phyloP scores from a whole-genome alignment of 2,113 vertebrate species.

The Tursiops truncatus region DNA sequence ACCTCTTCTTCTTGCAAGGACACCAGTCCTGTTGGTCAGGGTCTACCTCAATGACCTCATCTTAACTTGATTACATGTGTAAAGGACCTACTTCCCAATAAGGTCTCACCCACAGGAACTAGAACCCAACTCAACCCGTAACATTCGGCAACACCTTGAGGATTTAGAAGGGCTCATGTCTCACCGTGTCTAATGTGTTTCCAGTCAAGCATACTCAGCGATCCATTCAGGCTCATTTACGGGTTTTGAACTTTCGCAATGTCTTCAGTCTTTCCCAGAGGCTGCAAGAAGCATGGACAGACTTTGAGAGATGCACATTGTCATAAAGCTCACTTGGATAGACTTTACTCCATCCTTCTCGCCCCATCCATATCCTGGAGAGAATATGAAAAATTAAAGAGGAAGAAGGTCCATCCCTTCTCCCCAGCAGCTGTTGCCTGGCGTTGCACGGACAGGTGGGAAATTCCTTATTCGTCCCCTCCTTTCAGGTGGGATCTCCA shows the following conservation, averaged over 20 bases:
- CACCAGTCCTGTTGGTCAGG: neutral
- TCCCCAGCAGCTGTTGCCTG: conserved; percentile 67
- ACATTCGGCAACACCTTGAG: conserved; percentile 70
- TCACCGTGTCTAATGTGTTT: conserved; percentile 79
- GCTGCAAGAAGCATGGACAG: conserved; percentile 63
- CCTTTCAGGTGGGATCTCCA: conserved; percentile 36
- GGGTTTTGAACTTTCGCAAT: conserved; percentile 44
- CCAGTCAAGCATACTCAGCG: conserved; percentile 43
- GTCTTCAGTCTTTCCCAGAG: conserved; percentile 56
- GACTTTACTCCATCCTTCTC: no score
- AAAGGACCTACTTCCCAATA: no score
- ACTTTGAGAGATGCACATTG: conserved; percentile 51
- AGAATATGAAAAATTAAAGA: conserved; percentile 62
- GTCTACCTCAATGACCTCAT: no score
- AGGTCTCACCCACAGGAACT: neutral
- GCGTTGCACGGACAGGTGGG: conserved; percentile 67
- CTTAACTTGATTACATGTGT: neutral
- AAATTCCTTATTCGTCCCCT: conserved; percentile 76
- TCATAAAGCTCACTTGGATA: neutral
- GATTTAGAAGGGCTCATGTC: conserved; percentile 70
- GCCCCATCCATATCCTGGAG: neutral
- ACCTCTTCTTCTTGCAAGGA: neutral
- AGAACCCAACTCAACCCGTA: fast-evolving
- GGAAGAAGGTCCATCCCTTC: neutral
- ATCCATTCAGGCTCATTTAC: conserved; percentile 66